Percentiles rank a stretch among this genome's conserved stretches.
Evolutionary conservation across 2,797 vertebrate species (phyloP).

Genomic region (Naso thynnoides): DNA sequence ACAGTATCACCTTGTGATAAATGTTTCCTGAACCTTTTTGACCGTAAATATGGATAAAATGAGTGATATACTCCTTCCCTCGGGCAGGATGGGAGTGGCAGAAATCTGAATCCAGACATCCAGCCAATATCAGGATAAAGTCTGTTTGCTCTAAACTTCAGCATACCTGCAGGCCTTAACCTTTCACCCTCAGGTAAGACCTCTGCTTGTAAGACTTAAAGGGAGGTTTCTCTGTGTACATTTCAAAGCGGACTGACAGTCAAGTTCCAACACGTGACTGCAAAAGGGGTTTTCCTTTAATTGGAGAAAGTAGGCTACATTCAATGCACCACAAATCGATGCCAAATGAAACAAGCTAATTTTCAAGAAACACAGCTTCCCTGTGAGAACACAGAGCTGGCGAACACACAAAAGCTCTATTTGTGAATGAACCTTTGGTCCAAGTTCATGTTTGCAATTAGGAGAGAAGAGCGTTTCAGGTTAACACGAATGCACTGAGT

Average conservation of each 20-base stretch:
- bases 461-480: conserved; percentile 37
- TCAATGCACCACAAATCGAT: conserved; percentile 41
- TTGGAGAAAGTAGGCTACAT: conserved; percentile 38
- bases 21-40: background rate
- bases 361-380: conserved; percentile 58
- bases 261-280: conserved; percentile 65
- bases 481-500: conserved; percentile 38
- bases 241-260: conserved; percentile 46
- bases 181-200: conserved; percentile 69
- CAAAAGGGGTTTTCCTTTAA: conserved; percentile 59
- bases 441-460: conserved; percentile 61
- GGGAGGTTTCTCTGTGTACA: conserved; percentile 36
- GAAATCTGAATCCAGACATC: conserved; percentile 17
- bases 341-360: conserved; percentile 68
- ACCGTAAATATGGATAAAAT: background rate
- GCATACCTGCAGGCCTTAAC: conserved; percentile 61
- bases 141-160: conserved; percentile 23
- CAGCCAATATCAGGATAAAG: conserved; percentile 15
- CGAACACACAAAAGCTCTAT: conserved; percentile 48
- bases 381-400: conserved; percentile 32
- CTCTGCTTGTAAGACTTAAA: conserved; percentile 50
- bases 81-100: conserved; percentile 5
- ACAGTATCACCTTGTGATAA: conserved; percentile 1
- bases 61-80: background rate
- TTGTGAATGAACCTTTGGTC: conserved; percentile 61